Percentiles rank a stretch among this genome's conserved stretches.
Conservation (phyloP, 2,888 invertebrate genomes). For the Abscondita cerata region DNA sequence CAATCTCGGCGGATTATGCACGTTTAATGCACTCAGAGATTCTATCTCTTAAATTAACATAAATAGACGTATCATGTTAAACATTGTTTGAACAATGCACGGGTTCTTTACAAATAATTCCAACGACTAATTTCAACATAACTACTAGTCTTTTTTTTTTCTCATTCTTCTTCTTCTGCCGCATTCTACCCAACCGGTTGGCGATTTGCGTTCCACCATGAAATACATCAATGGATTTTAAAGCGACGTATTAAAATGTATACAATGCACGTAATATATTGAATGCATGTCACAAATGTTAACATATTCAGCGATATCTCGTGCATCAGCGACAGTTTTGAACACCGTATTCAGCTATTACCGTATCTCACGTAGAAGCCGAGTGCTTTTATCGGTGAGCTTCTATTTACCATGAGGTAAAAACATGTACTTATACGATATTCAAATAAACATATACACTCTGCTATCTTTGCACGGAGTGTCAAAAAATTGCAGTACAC, state of each 20-base stretch:
- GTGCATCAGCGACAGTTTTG: constrained; percentile 23
- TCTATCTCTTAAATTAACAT: constrained; percentile 33
- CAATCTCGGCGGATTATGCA: constrained; percentile 26
- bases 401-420: constrained; percentile 18
- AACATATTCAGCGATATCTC: constrained; percentile 23
- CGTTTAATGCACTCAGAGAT: constrained; percentile 28
- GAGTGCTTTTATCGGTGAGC: constrained; percentile 16
- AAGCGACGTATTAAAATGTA: constrained; percentile 9
- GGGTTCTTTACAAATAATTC: constrained; percentile 25
- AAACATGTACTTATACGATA: constrained; percentile 23
- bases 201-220: not conserved
- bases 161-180: not conserved
- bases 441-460: constrained; percentile 18
- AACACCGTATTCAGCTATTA: constrained; percentile 21
- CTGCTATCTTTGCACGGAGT: not conserved
- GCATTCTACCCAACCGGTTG: not conserved
- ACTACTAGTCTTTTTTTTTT: constrained; percentile 21
- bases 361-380: constrained; percentile 23
- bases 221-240: constrained; percentile 9
- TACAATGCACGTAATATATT: constrained; percentile 14
- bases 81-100: constrained; percentile 35
- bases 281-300: constrained; percentile 22
- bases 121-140: constrained; percentile 31
- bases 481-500: not conserved
- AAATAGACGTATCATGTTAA: constrained; percentile 36